These are phyloP conservation scores for Conops quadrifasciatus DNA, from an alignment of 2,888 invertebrate genomes.

Conservation along the genomic window DNA sequence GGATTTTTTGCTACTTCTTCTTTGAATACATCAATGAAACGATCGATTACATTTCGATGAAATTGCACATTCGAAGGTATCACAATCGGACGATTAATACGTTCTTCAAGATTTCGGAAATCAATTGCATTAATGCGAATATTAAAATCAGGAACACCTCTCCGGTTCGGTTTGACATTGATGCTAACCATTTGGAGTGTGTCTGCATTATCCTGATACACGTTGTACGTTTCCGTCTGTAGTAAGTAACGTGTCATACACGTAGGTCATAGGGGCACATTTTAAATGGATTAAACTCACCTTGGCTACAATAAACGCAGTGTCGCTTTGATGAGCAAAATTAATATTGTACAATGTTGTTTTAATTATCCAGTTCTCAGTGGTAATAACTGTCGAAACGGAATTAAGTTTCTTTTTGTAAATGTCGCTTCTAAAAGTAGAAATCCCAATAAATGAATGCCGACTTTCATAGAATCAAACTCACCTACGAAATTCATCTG, in stretches of 20 bases:
- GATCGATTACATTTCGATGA: slow-evolving; percentile 80
- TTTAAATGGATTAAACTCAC: no score
- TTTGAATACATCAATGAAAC: slow-evolving; percentile 85
- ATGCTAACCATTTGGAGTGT: slow-evolving; percentile 86
- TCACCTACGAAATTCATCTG: slow-evolving; percentile 55
- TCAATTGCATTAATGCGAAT: slow-evolving; percentile 81
- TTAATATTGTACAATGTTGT: slow-evolving; percentile 77
- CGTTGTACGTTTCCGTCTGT: slow-evolving; percentile 74
- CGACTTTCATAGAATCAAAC: neutral
- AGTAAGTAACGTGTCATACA: no score
- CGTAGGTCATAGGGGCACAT: no score
- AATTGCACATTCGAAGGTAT: slow-evolving; percentile 77
- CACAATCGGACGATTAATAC: slow-evolving; percentile 73
- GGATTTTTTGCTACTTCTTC: slow-evolving; percentile 78
- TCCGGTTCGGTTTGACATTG: slow-evolving; percentile 73
- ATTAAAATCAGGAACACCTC: slow-evolving; percentile 70
- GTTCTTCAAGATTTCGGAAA: slow-evolving; percentile 79
- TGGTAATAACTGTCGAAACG: slow-evolving; percentile 76
- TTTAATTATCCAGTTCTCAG: slow-evolving; percentile 89
- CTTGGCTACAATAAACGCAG: slow-evolving; percentile 77
- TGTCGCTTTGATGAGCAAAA: slow-evolving; percentile 82
- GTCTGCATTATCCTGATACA: slow-evolving; percentile 74
- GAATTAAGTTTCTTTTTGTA: slow-evolving; percentile 75
- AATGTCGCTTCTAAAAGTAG: slow-evolving; percentile 74
- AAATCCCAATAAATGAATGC: slow-evolving; percentile 21